These are phyloP conservation scores for Pseudochirops corinnae DNA, from an alignment of 2,797 vertebrate genomes.

Conservation along the genomic window DNA sequence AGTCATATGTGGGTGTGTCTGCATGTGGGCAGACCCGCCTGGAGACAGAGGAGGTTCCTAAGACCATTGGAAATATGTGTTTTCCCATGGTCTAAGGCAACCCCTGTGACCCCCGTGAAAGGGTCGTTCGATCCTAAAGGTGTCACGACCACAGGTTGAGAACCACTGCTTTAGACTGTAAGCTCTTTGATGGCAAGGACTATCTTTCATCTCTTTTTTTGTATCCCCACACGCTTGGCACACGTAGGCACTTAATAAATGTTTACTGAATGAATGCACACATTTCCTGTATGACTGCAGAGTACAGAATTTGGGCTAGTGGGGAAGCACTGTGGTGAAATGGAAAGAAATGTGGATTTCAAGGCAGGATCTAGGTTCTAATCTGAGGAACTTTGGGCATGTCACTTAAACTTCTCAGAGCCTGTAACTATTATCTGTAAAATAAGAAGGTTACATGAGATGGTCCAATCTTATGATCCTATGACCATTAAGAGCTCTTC, in stretches of 20 bases:
- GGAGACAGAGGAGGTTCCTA: too few relatives aligned
- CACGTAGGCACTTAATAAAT: background rate
- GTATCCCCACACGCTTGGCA: background rate
- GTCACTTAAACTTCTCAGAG: background rate
- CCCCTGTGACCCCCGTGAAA: too few relatives aligned
- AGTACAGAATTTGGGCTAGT: background rate
- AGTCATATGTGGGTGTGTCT: too few relatives aligned
- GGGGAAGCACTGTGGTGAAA: background rate
- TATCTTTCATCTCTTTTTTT: background rate
- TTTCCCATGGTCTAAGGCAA: too few relatives aligned
- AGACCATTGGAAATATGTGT: too few relatives aligned
- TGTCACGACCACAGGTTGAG: too few relatives aligned
- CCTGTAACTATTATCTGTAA: background rate
- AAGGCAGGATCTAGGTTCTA: background rate
- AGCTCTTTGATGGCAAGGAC: background rate
- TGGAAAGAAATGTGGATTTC: background rate
- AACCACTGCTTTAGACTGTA: background rate
- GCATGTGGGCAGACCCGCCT: too few relatives aligned
- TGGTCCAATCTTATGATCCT: background rate
- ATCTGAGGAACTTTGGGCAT: background rate
- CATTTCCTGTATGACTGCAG: too few relatives aligned
- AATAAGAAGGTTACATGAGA: background rate
- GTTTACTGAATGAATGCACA: too few relatives aligned
- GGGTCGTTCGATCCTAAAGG: too few relatives aligned
- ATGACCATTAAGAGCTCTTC: background rate